Percentiles rank a stretch among this genome's conserved stretches.
Evolutionary conservation across 2,888 invertebrate genomes (phyloP).

Genomic region (Tenthredo notha): DNA sequence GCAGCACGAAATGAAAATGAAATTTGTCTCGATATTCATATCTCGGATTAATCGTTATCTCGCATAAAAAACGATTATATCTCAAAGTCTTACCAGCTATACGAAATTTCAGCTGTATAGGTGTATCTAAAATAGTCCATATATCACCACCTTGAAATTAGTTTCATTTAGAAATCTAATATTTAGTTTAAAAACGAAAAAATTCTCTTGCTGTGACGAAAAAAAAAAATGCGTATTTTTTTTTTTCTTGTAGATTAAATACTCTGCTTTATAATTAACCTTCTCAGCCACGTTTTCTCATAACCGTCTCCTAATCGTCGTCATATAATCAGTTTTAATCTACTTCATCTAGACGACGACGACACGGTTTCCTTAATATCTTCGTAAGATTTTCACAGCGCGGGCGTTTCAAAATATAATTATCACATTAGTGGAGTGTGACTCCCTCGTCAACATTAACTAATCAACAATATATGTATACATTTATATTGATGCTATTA

Average conservation of each 20-base stretch:
- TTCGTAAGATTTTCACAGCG: not conserved
- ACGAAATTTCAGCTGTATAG: not conserved
- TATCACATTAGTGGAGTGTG: not conserved
- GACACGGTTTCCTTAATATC: not conserved
- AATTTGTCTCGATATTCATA: not conserved
- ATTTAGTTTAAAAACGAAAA: not conserved
- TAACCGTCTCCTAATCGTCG: not conserved
- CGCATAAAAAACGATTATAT: not conserved
- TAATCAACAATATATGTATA: not conserved
- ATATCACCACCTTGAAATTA: not conserved
- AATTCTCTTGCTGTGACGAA: not conserved
- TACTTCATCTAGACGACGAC: not conserved
- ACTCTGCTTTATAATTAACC: not conserved
- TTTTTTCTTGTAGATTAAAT: not conserved
- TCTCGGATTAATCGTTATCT: constrained; percentile 13
- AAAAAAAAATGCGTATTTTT: not conserved
- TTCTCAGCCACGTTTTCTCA: not conserved
- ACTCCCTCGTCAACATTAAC: not conserved
- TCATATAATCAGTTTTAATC: constrained; percentile 3
- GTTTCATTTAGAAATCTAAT: not conserved
- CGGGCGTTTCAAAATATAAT: not conserved
- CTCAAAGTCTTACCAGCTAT: not conserved
- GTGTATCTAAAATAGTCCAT: not conserved
- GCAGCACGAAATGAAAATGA: constrained; percentile 2
- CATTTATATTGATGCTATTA: too few relatives aligned